Evolutionary conservation across 2,888 invertebrate genomes (phyloP).

Genomic region (Mallateleia sp.): DNA sequence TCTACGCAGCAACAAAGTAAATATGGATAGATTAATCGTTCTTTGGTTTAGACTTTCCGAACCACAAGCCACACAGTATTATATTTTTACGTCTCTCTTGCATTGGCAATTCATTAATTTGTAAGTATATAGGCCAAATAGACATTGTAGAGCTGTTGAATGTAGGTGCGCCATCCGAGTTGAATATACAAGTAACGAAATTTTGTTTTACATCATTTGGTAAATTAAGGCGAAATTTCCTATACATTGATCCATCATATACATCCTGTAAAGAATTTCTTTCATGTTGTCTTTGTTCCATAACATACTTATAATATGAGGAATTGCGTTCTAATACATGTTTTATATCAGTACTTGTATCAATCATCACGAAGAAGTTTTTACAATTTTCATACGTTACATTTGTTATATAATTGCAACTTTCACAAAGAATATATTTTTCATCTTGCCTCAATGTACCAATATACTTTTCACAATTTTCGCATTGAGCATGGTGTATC

Average conservation of each 20-base stretch:
- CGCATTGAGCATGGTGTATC: neutral
- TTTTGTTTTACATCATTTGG: constrained; percentile 16
- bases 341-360: neutral
- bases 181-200: constrained; percentile 3
- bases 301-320: neutral
- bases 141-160: constrained; percentile 7
- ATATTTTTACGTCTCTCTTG: neutral
- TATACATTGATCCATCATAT: constrained; percentile 14
- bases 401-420: neutral
- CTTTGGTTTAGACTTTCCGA: constrained; percentile 19
- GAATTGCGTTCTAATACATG: neutral
- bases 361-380: neutral
- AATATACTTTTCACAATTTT: neutral
- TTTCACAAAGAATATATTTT: neutral
- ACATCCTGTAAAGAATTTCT: constrained; percentile 4
- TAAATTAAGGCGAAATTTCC: constrained; percentile 25
- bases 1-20: constrained; percentile 5
- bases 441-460: neutral
- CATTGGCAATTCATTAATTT: constrained; percentile 31
- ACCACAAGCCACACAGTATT: neutral
- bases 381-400: neutral
- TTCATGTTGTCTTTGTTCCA: constrained; percentile 12
- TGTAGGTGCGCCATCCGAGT: constrained; percentile 24
- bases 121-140: constrained; percentile 24
- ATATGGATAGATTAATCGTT: constrained; percentile 25